Percentiles rank a stretch among this genome's conserved stretches.
Conservation (phyloP, 2,888 invertebrate genomes). For the Lithophane ornitopus region DNA sequence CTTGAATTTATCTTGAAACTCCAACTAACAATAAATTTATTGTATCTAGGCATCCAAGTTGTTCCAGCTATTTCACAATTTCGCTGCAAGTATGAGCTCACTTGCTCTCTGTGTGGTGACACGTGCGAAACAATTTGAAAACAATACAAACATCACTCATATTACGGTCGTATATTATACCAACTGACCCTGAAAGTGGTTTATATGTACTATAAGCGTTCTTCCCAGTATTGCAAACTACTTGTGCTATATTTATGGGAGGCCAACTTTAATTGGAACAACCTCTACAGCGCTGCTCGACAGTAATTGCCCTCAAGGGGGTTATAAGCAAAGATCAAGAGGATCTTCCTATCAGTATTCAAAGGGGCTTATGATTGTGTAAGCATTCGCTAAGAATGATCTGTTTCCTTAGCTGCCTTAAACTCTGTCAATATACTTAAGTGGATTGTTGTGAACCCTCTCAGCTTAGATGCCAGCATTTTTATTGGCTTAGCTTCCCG, state of each 20-base stretch:
- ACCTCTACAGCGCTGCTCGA: slow-evolving; percentile 17
- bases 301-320: slow-evolving; percentile 14
- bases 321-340: slow-evolving; percentile 29
- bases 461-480: slow-evolving; percentile 7
- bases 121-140: slow-evolving; percentile 23
- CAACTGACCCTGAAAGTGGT: not conserved
- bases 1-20: not conserved
- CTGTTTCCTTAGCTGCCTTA: slow-evolving; percentile 4
- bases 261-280: slow-evolving; percentile 41
- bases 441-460: slow-evolving; percentile 32
- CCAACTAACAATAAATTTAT: not conserved
- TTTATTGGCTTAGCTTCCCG: slow-evolving; percentile 21
- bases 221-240: not conserved
- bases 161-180: not conserved
- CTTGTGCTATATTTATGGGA: slow-evolving; percentile 11
- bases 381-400: slow-evolving; percentile 29
- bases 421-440: slow-evolving; percentile 35
- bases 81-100: not conserved
- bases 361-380: slow-evolving; percentile 32
- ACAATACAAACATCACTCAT: slow-evolving; percentile 7
- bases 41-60: not conserved
- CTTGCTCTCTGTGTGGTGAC: not conserved
- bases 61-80: not conserved
- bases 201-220: not conserved
- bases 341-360: slow-evolving; percentile 48